Percentiles rank a stretch among this genome's conserved stretches.
Evolutionary conservation across 2,113 vertebrate species (phyloP).

Genomic region (Calonectris borealis): DNA sequence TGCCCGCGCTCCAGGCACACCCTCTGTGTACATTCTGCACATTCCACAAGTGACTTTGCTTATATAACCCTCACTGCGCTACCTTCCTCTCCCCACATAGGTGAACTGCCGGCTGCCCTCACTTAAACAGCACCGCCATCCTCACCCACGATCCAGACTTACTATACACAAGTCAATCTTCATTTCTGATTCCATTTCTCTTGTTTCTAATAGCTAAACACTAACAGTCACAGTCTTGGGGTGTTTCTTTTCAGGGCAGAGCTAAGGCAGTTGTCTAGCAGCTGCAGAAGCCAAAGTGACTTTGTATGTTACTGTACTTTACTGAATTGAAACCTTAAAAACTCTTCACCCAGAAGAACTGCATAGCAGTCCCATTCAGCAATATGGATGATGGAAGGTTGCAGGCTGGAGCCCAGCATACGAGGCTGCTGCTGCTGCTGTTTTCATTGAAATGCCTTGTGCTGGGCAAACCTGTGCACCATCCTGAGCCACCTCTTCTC

Average conservation of each 20-base stretch:
- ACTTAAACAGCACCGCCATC: not conserved
- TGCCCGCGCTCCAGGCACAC: not conserved
- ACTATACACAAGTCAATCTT: not conserved
- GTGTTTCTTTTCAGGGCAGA: not conserved
- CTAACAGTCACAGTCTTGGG: not conserved
- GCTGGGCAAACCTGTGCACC: not conserved
- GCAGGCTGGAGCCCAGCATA: not conserved
- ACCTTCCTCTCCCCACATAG: not conserved
- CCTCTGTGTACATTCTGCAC: conserved; percentile 59
- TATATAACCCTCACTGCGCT: conserved; percentile 45
- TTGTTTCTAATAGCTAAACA: not conserved
- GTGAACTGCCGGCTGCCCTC: conserved; percentile 6
- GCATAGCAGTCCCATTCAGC: not conserved
- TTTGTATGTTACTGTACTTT: not conserved
- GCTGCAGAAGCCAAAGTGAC: not conserved
- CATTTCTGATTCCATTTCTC: not conserved
- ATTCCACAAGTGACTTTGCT: conserved; percentile 66
- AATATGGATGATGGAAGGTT: not conserved
- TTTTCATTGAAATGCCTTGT: not conserved
- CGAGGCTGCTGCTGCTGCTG: not conserved
- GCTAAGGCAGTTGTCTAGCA: not conserved
- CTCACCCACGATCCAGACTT: not conserved
- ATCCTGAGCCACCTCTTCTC: not conserved
- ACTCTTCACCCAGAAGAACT: not conserved
- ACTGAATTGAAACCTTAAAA: not conserved